Conservation (phyloP, 2,888 invertebrate species). For the Micropterix aruncella region DNA sequence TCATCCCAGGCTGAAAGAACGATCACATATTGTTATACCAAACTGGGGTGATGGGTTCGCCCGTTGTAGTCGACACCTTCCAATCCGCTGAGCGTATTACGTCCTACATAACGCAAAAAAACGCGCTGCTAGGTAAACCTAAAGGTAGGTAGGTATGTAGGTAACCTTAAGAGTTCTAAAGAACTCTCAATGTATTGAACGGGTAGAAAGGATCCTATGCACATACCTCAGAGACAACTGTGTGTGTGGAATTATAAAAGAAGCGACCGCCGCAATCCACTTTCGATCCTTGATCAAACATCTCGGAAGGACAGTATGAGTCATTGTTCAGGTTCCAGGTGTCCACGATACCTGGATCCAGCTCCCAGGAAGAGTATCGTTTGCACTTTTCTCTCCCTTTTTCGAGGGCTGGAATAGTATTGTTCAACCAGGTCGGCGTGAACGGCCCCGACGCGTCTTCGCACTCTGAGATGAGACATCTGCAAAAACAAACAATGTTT, state of each 20-base stretch:
- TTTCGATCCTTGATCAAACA: conserved; percentile 21
- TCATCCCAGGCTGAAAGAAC: too few species aligned
- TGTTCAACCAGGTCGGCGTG: conserved; percentile 21
- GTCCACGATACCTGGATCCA: conserved; percentile 1
- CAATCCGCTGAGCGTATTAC: too few species aligned
- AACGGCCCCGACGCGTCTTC: conserved; percentile 20
- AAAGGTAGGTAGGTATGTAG: too few species aligned
- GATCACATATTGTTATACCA: too few species aligned
- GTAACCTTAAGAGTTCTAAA: too few species aligned
- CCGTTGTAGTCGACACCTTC: too few species aligned
- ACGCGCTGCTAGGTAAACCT: too few species aligned
- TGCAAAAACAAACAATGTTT: conserved; percentile 16
- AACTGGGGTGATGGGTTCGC: too few species aligned
- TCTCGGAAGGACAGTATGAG: conserved; percentile 18
- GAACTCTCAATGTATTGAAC: too few species aligned
- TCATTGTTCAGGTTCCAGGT: too few species aligned
- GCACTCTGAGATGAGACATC: conserved; percentile 32
- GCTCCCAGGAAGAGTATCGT: conserved; percentile 15
- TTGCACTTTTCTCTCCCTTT: conserved; percentile 16
- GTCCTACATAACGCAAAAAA: too few species aligned
- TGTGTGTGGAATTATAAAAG: conserved; percentile 20
- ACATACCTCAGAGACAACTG: conserved; percentile 29
- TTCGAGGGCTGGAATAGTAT: conserved; percentile 20
- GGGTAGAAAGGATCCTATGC: too few species aligned
- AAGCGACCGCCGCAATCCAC: conserved; percentile 23